A percentile compares a stretch with the other conserved stretches of the same genome.
Conservation (phyloP, 1,140 invertebrate genomes). For the Leptonema lineaticorne region DNA sequence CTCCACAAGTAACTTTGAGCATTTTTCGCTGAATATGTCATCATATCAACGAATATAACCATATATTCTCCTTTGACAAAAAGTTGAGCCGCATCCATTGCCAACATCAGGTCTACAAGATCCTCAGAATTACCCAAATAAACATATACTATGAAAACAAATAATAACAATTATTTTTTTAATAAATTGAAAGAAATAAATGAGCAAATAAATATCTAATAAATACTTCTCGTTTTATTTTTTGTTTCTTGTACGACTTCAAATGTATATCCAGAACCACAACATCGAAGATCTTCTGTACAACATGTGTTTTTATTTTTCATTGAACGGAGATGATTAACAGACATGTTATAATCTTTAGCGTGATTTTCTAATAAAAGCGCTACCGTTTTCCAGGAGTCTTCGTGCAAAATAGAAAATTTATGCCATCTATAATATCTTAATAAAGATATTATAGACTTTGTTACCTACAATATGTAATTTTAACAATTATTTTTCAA, state of each 20-base stretch:
- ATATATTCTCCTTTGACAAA: constrained; percentile 92
- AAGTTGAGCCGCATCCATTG: constrained; percentile 82
- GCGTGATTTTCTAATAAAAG: constrained; percentile 73
- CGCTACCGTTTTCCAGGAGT: constrained; percentile 75
- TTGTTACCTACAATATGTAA: constrained; percentile 71
- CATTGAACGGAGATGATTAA: constrained; percentile 72
- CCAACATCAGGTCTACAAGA: constrained; percentile 86
- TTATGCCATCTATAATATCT: constrained; percentile 91
- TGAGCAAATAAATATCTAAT: neutral
- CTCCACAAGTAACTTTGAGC: constrained; percentile 86
- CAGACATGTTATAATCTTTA: constrained; percentile 71
- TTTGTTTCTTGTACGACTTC: constrained; percentile 86
- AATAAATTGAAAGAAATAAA: neutral
- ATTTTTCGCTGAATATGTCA: constrained; percentile 75
- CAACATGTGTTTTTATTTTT: constrained; percentile 74
- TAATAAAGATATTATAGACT: constrained; percentile 87
- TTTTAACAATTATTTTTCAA: neutral
- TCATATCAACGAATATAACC: constrained; percentile 92
- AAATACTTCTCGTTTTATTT: constrained; percentile 84
- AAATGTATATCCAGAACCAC: constrained; percentile 75
- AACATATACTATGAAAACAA: constrained; percentile 78
- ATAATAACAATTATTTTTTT: neutral
- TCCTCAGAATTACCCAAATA: constrained; percentile 80
- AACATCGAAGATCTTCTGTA: constrained; percentile 69
- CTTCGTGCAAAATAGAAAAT: constrained; percentile 90